A percentile compares a stretch with the other conserved stretches of the same genome.
Conservation (phyloP, 2,888 invertebrate genomes). For the Alcis repandata region DNA sequence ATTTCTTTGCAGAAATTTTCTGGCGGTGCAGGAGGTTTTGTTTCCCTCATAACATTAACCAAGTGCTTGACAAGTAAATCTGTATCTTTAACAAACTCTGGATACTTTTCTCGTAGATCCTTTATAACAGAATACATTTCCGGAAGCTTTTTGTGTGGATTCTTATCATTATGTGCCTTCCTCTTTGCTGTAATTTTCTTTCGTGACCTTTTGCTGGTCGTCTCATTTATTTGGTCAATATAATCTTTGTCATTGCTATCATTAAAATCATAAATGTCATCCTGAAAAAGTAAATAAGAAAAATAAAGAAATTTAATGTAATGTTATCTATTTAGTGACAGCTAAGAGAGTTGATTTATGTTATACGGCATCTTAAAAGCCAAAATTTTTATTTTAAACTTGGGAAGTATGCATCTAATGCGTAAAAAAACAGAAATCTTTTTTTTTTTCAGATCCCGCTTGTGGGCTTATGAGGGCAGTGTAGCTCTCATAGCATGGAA, state of each 20-base stretch:
- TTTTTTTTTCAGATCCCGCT: no score
- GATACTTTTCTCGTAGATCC: slow-evolving; percentile 61
- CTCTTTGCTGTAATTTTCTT: neutral
- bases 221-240: neutral
- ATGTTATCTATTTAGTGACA: no score
- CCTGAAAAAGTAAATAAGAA: no score
- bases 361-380: no score
- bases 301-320: no score
- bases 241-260: slow-evolving; percentile 10
- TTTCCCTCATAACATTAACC: slow-evolving; percentile 44
- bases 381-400: no score
- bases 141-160: neutral
- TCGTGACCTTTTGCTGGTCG: neutral
- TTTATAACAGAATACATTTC: slow-evolving; percentile 49
- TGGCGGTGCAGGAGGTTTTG: slow-evolving; percentile 17
- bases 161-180: neutral
- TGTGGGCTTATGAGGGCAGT: no score
- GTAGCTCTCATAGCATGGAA: no score
- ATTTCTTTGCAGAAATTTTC: neutral
- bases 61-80: slow-evolving; percentile 63
- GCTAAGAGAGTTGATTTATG: no score
- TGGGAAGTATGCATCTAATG: no score
- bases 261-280: neutral
- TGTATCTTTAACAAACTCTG: slow-evolving; percentile 61
- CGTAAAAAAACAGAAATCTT: no score